phyloP scores from a whole-genome alignment of 2,888 invertebrate genomes.

The Synergus japonicus region DNA sequence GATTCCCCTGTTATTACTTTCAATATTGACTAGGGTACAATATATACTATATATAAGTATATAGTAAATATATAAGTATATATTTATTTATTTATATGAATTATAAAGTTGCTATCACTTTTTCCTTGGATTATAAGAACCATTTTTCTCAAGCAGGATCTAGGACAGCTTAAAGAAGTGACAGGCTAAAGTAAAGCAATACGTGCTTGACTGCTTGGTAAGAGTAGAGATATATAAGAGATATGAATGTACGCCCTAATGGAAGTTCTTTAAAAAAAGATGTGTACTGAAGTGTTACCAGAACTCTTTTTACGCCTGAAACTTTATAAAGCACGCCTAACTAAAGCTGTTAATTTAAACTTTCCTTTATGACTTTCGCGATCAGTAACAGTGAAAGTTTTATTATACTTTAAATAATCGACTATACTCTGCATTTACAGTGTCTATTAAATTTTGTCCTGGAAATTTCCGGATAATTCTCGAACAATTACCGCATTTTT shows the following conservation, averaged over 20 bases:
- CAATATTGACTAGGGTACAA: no score
- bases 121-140: background rate
- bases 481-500: no score
- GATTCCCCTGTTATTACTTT: background rate
- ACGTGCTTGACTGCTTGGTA: background rate
- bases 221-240: background rate
- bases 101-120: background rate
- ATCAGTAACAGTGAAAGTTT: background rate
- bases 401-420: background rate
- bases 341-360: conserved; percentile 38
- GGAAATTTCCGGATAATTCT: no score
- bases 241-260: conserved; percentile 4
- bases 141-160: background rate
- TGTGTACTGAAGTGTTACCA: conserved; percentile 23
- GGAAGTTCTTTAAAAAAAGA: background rate
- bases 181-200: background rate
- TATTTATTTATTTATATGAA: no score
- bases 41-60: no score
- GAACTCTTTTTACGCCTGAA: conserved; percentile 8
- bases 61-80: no score
- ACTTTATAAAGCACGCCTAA: conserved; percentile 20
- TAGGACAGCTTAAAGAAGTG: conserved; percentile 3
- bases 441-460: no score
- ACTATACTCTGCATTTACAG: background rate
- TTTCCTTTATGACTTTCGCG: conserved; percentile 17